These are phyloP conservation scores for Odocoileus hemionus DNA, from an alignment of 2,113 vertebrate genomes.

Conservation along the genomic window DNA sequence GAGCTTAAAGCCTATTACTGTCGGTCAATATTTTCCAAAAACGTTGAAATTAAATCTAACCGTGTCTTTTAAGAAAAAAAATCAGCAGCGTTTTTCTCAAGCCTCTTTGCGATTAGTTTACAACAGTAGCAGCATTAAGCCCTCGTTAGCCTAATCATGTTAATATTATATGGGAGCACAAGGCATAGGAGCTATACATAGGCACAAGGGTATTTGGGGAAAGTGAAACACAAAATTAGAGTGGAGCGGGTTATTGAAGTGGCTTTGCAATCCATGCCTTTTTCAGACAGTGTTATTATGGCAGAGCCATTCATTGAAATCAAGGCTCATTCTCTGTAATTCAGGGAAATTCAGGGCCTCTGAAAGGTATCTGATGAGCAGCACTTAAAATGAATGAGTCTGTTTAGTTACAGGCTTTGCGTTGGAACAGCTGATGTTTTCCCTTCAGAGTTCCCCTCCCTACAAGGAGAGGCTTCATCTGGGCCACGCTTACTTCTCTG, in stretches of 20 bases:
- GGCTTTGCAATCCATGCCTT: neutral
- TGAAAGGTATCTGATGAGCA: slow-evolving; percentile 60
- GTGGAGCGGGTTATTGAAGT: neutral
- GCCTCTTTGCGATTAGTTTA: neutral
- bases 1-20: neutral
- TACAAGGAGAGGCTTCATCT: neutral
- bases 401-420: slow-evolving; percentile 19
- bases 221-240: slow-evolving; percentile 2
- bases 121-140: neutral
- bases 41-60: slow-evolving; percentile 33
- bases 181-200: neutral
- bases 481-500: neutral
- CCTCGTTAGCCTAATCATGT: neutral
- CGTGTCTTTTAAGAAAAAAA: slow-evolving; percentile 17
- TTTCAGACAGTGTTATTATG: neutral
- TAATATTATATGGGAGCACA: neutral
- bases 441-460: neutral
- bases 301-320: slow-evolving; percentile 51
- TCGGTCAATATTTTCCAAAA: slow-evolving; percentile 40
- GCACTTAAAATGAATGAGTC: neutral
- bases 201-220: neutral
- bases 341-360: neutral
- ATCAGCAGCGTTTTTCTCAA: neutral
- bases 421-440: neutral
- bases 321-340: slow-evolving; percentile 55